phyloP scores from a whole-genome alignment of 1,140 invertebrate genomes.

The Brachionus asplanchnoidis region DNA sequence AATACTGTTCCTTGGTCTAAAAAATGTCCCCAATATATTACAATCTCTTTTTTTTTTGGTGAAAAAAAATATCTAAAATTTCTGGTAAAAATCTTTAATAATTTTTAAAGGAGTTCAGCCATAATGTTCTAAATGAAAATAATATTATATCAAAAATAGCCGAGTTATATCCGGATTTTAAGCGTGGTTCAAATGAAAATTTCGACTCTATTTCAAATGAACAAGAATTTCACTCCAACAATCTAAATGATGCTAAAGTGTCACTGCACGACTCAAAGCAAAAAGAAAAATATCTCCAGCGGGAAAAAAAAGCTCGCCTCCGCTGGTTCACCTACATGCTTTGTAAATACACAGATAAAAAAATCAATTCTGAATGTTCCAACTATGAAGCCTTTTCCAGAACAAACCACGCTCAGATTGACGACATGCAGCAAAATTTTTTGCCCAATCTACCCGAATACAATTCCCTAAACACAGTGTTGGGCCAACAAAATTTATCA shows the following conservation, averaged over 20 bases:
- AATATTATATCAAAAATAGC: neutral
- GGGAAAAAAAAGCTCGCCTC: conserved; percentile 13
- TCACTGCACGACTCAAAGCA: neutral
- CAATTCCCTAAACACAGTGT: neutral
- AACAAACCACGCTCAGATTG: neutral
- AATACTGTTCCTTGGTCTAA: no score
- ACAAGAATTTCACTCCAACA: neutral
- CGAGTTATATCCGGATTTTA: conserved; percentile 33
- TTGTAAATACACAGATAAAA: neutral
- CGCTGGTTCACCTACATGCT: conserved; percentile 26
- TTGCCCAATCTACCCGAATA: neutral
- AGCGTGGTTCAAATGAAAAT: neutral
- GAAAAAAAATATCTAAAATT: neutral
- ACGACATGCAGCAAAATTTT: conserved; percentile 38
- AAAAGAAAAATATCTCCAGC: conserved; percentile 33
- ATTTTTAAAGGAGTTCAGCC: neutral
- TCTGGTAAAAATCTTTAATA: neutral
- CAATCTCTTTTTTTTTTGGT: neutral
- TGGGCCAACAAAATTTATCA: neutral
- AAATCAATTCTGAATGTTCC: neutral
- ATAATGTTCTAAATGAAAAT: neutral
- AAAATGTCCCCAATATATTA: neutral
- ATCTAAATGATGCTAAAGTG: neutral
- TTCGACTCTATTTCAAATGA: neutral
- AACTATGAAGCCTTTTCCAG: neutral